Base-by-base conservation (phyloP, 2,888 invertebrate species). In the Geotrupes spiniger region DNA sequence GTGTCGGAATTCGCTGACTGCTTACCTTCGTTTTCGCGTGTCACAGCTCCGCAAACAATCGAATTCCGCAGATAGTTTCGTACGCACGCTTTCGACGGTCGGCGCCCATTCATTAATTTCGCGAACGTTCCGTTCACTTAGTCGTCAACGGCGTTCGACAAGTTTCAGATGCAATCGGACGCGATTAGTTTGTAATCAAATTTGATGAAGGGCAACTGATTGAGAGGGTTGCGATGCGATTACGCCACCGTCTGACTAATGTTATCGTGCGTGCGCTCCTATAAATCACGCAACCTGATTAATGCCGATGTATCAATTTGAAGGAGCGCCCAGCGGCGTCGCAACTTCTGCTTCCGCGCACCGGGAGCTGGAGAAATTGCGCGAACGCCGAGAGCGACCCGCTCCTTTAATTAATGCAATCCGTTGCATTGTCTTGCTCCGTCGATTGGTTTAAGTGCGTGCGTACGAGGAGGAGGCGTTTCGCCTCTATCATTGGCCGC, bases 401-500 rank as follows among this genome's bases (percentile, higher is more conserved):
- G 52, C 29, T 50, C 17, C 42, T 47, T 38, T 47, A 54, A 54
- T 54, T 54, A 52, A 52, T 52, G 46, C 49, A 55, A 48, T 50
- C 29, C 47, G 51, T 53, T 54, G 51, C 52, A 56, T 52, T 54
- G 53, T 56, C 54, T 55, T 51, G 52, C 47, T 54, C 48, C 53
- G 58, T 57, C 55, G 62, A 64, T 64, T 64, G 61, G 63, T 60
- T 62, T 62, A 55, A 56, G 54, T 54, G 54, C 16, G 27, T 42
- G 51, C 56, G 53, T 59, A 59, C 56, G 53, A 59, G 59, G 53
- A 60, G 63, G 60, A 61, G 63, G 60, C 59, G 61, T 58, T 56
- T 29, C 44, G 54, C 3, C 49, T 61, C 55, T 59, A 58, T 51
- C 57, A 62, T 44, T 47, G 58, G 60, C 58, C 60, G 55, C 59